A percentile compares a stretch with the other conserved stretches of the same genome.
These are phyloP conservation scores for Pseudoips prasinana DNA, from an alignment of 2,888 invertebrate species.

Conservation along the genomic window DNA sequence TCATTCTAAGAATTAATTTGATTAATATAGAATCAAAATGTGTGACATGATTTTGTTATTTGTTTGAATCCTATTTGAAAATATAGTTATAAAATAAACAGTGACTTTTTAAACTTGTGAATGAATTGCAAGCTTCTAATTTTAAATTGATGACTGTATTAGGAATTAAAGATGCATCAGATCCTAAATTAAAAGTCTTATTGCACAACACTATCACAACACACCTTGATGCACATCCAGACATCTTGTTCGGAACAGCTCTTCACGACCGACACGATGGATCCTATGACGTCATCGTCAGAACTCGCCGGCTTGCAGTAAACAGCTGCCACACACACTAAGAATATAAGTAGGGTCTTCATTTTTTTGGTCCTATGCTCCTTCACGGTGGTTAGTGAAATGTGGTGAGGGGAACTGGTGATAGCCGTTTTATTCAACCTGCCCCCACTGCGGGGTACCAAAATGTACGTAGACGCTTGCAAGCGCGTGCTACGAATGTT, in stretches of 20 bases:
- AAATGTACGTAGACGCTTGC: slow-evolving; percentile 42
- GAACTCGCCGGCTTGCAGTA: slow-evolving; percentile 73
- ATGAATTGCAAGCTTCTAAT: too few relatives aligned
- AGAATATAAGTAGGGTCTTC: slow-evolving; percentile 69
- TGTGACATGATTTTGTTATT: too few relatives aligned
- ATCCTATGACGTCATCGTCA: slow-evolving; percentile 80
- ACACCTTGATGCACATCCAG: slow-evolving; percentile 88
- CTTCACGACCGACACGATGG: slow-evolving; percentile 85
- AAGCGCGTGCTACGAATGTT: slow-evolving; percentile 37
- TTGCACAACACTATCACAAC: slow-evolving; percentile 46
- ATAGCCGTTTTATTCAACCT: slow-evolving; percentile 69
- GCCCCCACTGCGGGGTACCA: slow-evolving; percentile 62
- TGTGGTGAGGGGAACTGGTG: slow-evolving; percentile 58
- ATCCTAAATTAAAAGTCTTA: too few relatives aligned
- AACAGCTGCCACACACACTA: slow-evolving; percentile 76
- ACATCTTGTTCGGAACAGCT: slow-evolving; percentile 86
- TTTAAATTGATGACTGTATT: too few relatives aligned
- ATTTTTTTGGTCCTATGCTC: slow-evolving; percentile 53
- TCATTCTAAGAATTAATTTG: too few relatives aligned
- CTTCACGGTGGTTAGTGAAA: slow-evolving; percentile 59
- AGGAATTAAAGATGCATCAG: too few relatives aligned
- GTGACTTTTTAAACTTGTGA: too few relatives aligned
- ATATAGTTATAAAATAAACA: too few relatives aligned
- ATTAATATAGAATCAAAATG: too few relatives aligned
- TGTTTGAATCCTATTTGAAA: too few relatives aligned